Evolutionary conservation across 2,797 vertebrate genomes (phyloP).

Genomic region (Gastrophryne carolinensis): DNA sequence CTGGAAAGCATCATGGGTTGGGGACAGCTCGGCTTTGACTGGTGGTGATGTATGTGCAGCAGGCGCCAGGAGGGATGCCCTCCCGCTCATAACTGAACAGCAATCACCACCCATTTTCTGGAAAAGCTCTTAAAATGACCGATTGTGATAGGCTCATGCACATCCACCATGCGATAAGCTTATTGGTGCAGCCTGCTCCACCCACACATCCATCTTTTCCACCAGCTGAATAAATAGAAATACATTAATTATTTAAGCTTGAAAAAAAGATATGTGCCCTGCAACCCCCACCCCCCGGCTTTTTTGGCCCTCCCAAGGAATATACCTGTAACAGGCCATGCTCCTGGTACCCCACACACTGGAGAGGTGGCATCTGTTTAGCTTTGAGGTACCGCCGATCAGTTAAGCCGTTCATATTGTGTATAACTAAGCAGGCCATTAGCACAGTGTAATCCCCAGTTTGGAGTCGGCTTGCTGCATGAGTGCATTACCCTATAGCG

Average conservation of each 20-base stretch:
- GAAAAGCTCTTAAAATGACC: too few relatives aligned
- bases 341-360: conserved; percentile 56
- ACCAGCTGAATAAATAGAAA: conserved; percentile 5
- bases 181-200: background rate
- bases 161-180: background rate
- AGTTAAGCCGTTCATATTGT: conserved; percentile 51
- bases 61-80: too few relatives aligned
- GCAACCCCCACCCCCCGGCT: background rate
- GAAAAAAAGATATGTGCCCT: background rate
- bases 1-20: too few relatives aligned
- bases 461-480: background rate
- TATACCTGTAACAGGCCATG: background rate
- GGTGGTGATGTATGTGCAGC: too few relatives aligned
- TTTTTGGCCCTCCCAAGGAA: background rate
- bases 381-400: conserved; percentile 77
- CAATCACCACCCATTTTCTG: too few relatives aligned
- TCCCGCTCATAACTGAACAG: too few relatives aligned
- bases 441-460: background rate
- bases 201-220: background rate
- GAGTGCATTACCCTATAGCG: background rate
- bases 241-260: background rate
- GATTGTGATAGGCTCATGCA: too few relatives aligned
- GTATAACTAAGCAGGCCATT: conserved; percentile 7
- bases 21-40: too few relatives aligned
- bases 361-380: conserved; percentile 72